Evolutionary conservation across 2,888 invertebrate genomes (phyloP), one percentile per base, ranked within the genome.

Genomic region (Notodonta dromedarius): DNA sequence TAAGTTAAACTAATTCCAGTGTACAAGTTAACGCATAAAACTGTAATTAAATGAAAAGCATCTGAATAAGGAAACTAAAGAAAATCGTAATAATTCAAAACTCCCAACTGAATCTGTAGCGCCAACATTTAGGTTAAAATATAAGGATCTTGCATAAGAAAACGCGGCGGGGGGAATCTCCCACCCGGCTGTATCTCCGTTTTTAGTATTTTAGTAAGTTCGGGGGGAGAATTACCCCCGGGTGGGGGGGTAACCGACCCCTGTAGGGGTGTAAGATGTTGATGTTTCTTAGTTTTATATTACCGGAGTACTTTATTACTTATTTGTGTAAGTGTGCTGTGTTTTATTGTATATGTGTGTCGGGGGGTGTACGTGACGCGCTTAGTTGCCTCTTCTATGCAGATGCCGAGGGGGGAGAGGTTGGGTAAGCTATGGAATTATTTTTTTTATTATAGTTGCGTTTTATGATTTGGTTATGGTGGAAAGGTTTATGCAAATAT

Each of bases 121-220:
- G 40, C 56, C 87, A 86, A 90, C 91, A 91, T 92, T 92, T 88
- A 91, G 91, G 91, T 91, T 92, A 91, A 91, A 90, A 91, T 90
- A 91, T 91, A 93, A 93, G 91, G 91, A 90, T 91, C 93, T 93
- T 93, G 93, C 93, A 93, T 93, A 93, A 93, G 93, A 93, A 93
- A 92, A 85, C 85, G 89, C 77, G 78, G 85, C 85, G 86, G 88
- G 85, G 87, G 69, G 71, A 24, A 32, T 42, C 50, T 16, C 16
- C 54, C 58, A 50, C 73, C 78, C 89, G 90, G 80, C 88, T 85
- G 90, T 92, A 93, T 93, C 93, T 93, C 91, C 92, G 93, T 93
- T 93, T 93, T 93, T 93, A 93, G 93, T 93, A 93, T 93, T 93
- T 93, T 93, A 93, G 92, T 93, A 93, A 93, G 93, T 93, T 93